Base-by-base conservation (phyloP, 1,140 invertebrate genomes). In the Psilanteris sp. region DNA sequence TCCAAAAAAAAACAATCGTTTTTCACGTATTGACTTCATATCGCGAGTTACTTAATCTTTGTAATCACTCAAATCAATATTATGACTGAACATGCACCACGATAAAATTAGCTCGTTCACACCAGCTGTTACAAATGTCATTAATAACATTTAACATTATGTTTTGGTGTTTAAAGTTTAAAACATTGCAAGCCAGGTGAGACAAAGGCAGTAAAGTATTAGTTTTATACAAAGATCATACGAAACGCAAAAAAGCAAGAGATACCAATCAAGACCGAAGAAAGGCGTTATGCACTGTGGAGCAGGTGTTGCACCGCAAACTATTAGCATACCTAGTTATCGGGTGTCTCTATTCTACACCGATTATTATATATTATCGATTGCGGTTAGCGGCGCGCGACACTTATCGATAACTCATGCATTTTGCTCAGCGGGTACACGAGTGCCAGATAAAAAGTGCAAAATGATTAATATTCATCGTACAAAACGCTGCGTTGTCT, bases 351-450 rank as follows among this genome's bases (percentile, higher is more conserved):
- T 62, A 71, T 59, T 46, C 59, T 41, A 50, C 68, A 64, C 34
- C 57, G 57, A 64, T 57, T 73, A 73, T 57, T 73, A 64, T 64
- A 43, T 59, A 64, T 73, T 73, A 73, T 73, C 50, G 68, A 72
- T 72, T 64, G 68, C 68, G 59, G 59, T 72, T 72, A 66, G 43
- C 70, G 52, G 44, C 52, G 52, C 43, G 59, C 59, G 59, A 66
- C 59, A 66, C 61, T 74, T 74, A 66, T 74, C 59, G 61, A 61
- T 74, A 66, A 61, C 61, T 61, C 57, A 27, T 32, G 20, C 68
- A 64, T 64, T 72, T 72, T 48, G 48, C 46, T 68, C 41, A 59
- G 43, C 52, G 29, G 15, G 14, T 71, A 71, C 57, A 55, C 13
- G 48, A 48, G 67, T 62, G 67, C 62, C 13, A 55, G 67, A 62